Evolutionary conservation across 2,113 vertebrate species (phyloP), one percentile per base, ranked within the genome.

Genomic region (rat (Rattus norvegicus)): DNA sequence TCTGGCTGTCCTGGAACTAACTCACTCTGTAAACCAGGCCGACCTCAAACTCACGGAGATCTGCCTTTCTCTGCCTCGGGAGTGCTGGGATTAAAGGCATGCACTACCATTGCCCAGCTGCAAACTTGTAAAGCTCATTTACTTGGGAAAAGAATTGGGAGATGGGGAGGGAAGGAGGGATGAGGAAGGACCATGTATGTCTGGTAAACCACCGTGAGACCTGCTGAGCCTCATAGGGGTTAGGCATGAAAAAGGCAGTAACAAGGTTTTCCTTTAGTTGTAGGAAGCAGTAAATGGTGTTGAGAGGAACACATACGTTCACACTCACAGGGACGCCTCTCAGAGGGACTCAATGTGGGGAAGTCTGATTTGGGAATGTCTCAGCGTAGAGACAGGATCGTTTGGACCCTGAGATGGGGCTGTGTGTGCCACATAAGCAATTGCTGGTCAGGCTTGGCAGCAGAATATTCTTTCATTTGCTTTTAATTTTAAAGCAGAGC

Each of bases 291-390:
- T 79, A 72, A 72, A 92, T 85, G 56, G 33, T 65, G 76, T 61
- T 43, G 2, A 20, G 47, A 65, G n/a, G 20, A 52, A 63, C 16
- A 0, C 33, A 49, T 7, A 0, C 17, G 1, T 19, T 19, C 28
- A 28, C 47, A 22, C 2, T 20, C 12, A 11, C 39, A 4, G 52
- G 28, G 63, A 49, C 4, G 3, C 0, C n/a, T 77, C 75, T 33
- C 47, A 30, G 80, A 73, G 5, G 92, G 92, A 20, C 20, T 0
- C 10, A 0, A 0, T 0, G 12, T 7, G 24, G 36, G 0, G 1
- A 2, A 0, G n/a, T 19, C 2, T 0, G 14, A 28, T 39, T 63
- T 61, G 7, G 30, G 39, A 67, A 61, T 16, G 49, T 22, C 36
- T 36, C 11, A 0, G 63, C 1, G 3, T 3, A n/a, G 30, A 28